A percentile compares a stretch with the other conserved stretches of the same genome.
Conservation (phyloP, 2,113 vertebrate species). For the Melanostigma gelatinosum region DNA sequence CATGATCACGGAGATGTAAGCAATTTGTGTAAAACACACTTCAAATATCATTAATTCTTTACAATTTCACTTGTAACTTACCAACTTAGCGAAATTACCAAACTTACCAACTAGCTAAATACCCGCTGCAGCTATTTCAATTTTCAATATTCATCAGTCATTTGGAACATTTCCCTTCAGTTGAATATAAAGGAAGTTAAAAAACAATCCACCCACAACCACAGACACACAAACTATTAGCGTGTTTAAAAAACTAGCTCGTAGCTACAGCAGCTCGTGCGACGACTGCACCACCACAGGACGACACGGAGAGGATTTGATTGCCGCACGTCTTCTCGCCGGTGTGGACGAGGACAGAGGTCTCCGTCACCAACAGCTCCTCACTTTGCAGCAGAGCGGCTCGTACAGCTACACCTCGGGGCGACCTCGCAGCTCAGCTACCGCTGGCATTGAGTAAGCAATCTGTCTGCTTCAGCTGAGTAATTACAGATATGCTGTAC, state of each 20-base stretch:
- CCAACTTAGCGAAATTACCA: background rate
- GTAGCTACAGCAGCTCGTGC: slow-evolving; percentile 30
- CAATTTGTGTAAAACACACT: background rate
- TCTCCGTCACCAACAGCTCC: slow-evolving; percentile 3
- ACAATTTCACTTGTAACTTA: too few relatives aligned
- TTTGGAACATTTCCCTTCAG: background rate
- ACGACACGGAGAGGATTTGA: slow-evolving; percentile 32
- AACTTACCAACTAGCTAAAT: background rate
- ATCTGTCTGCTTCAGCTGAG: slow-evolving; percentile 68
- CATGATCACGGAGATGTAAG: background rate
- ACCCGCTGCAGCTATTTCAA: background rate
- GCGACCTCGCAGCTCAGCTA: slow-evolving; percentile 36
- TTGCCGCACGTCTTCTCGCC: slow-evolving; percentile 9
- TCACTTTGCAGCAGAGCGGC: slow-evolving; percentile 46
- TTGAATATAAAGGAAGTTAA: background rate
- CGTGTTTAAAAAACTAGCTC: slow-evolving; percentile 15
- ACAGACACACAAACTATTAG: background rate
- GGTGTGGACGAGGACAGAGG: slow-evolving; percentile 19
- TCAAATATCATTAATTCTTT: background rate
- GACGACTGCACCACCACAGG: slow-evolving; percentile 12
- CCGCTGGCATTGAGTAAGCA: slow-evolving; percentile 62
- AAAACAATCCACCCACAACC: background rate
- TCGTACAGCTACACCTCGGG: slow-evolving; percentile 46
- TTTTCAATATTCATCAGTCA: background rate
- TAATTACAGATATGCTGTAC: slow-evolving; percentile 70